A percentile compares a stretch with the other conserved stretches of the same genome.
Conservation (phyloP, 2,888 invertebrate species). For the Amorpha juglandis region DNA sequence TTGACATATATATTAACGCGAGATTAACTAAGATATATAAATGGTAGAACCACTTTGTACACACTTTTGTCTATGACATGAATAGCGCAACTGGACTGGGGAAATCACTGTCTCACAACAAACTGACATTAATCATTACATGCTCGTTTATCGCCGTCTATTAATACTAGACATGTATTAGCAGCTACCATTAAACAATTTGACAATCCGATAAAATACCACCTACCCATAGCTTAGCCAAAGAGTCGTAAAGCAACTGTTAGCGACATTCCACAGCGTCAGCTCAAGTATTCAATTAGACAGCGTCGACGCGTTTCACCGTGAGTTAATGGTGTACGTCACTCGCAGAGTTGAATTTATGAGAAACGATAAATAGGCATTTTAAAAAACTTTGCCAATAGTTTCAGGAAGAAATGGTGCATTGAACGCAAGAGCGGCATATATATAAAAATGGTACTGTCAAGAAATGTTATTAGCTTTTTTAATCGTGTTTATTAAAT, state of each 20-base stretch:
- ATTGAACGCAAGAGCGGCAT: background rate
- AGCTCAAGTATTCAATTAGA: conserved; percentile 23
- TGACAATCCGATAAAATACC: background rate
- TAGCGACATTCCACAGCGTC: conserved; percentile 13
- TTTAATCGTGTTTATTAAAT: no score
- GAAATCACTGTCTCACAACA: no score
- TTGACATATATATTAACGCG: background rate
- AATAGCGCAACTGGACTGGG: no score
- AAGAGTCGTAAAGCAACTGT: conserved; percentile 17
- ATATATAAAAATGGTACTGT: no score
- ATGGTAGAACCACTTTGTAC: no score
- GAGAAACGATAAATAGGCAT: background rate
- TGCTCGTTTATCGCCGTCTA: no score
- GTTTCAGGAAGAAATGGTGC: background rate
- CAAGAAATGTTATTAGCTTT: no score
- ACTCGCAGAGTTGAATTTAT: conserved; percentile 5
- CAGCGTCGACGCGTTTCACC: conserved; percentile 11
- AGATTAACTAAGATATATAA: no score
- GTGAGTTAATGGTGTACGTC: conserved; percentile 18
- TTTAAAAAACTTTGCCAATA: background rate
- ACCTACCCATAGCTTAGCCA: background rate
- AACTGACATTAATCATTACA: no score
- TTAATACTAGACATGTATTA: background rate
- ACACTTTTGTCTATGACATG: no score
- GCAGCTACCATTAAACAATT: background rate